Evolutionary conservation across 2,888 invertebrate species (phyloP), one percentile per base, ranked within the genome.

Genomic region (Xestoiulus laeticollis): DNA sequence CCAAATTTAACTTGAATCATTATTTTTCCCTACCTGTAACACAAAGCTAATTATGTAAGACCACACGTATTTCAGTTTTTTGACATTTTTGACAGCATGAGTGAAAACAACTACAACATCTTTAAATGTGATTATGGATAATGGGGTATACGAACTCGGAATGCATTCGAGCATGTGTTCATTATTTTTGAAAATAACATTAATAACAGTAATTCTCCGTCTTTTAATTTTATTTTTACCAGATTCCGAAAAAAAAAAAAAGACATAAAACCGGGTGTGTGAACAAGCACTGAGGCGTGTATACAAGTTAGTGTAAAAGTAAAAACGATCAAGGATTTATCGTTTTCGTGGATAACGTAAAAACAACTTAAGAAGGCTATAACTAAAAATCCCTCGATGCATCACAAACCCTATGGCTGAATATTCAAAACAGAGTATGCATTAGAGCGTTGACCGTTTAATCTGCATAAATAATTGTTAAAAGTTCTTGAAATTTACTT

Each of bases 101-200:
- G 30, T 78, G 78, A 78, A 78, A 78, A 78, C 78, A 68, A 22
- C 59, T 10, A 26, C 53, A 53, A n/a, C 22, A 10, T 59, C 59
- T n/a, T n/a, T 48, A 12, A 14, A 12, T 48, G 48, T 3, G 48
- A 59, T 59, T 59, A 22, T 30, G 78, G 78, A 26, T 30, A 30
- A 30, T 78, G 78, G 30, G 78, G 78, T 78, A 16, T 32, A 78
- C 68, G 78, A 78, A 78, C 78, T 78, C 78, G 14, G 48, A 14
- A 19, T 16, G 48, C 10, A 78, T 30, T 78, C 78, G 30, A 78
- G 78, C 78, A 30, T 78, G 78, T 26, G 30, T 78, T 30, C 78
- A 78, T 78, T 78, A 30, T 78, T 78, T 78, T 78, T 78, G 30
- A 32, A 14, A 78, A 26, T n/a, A 12, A 26, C 68, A 68, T 68